Base-by-base conservation (phyloP, 2,113 vertebrate species). In the Pitta sordida region DNA sequence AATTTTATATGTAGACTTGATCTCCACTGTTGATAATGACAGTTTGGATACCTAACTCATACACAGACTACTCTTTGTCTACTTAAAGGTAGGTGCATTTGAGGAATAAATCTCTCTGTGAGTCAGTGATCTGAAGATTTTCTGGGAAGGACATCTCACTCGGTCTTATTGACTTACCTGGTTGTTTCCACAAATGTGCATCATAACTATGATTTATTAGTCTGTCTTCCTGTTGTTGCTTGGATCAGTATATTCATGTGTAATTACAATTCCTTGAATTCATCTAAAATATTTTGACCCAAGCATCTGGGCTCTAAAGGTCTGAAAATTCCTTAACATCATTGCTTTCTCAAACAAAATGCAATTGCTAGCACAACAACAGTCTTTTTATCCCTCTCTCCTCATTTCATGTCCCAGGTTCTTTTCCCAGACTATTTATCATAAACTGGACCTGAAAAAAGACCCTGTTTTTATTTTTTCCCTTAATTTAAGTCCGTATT, bases 141-240 rank as follows among this genome's bases (percentile, higher is more conserved):
- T 49, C 51, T 5, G 20, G 51, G 32, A 73, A 74, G 6, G 13
- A 36, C 6, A 41, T 37, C 26, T 80, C 46, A 73, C 4, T 2
- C 2, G 36, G 65, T 71, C 30, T 52, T 82, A 46, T 27, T 67
- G 13, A 39, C 14, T 60, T 27, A 53, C 3, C 30, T 26, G 26
- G 10, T 64, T 5, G 2, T 36, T 39, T 64, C 83, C 19, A 77
- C 71, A 73, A 4, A 30, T 53, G 22, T 20, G 3, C 12, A 48
- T 4, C 18, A 27, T 0, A 0, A 30, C 10, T 41, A 32, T 13
- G 68, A 0, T 48, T 70, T 44, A 4, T 69, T 43, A 63, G 12
- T 44, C n/a, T 70, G 1, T 27, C 37, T 55, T 48, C 16, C 14
- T 36, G 15, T 29, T 67, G 23, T 67, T 67, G 6, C 24, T 70